Evolutionary conservation across 30 jellyfish, hydroid and myxozoan species (phyloP), one percentile per base, ranked within the genome.

Genomic region (Pseudorhiza aurosa): DNA sequence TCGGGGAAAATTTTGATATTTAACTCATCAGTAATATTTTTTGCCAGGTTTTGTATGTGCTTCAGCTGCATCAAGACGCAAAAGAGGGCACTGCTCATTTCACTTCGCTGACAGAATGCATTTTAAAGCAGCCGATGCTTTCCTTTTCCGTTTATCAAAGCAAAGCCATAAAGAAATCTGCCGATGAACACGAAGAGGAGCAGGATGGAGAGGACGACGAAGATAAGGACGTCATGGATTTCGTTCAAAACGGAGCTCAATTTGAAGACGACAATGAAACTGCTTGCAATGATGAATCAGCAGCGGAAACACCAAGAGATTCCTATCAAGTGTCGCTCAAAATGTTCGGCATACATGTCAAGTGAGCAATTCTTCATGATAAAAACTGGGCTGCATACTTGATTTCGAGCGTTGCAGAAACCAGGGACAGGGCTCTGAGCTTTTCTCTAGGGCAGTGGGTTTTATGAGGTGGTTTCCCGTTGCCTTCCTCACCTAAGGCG

Each of bases 101-200:
- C 64, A 73, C 83, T 4, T 73, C 95, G 12, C 33, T 92, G 55
- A 76, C 98, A 6, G 98, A 92, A 57, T 92, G 88, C 75, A 49
- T 85, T 21, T 82, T 92, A 25, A 65, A 87, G 2, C 97, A 92
- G 36, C 98, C 98, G 8, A 68, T 83, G 89, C 73, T 92, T 68
- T 86, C 91, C 65, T 92, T 78, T 57, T 72, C 93, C 4, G 65
- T 92, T 15, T 44, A 92, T 56, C 78, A 59, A 35, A 85, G 91
- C 5, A 92, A 85, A 58, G 83, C 69, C 32, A 47, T 45, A 18
- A 85, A 84, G 81, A 81, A 72, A 27, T 42, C 45, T 14, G 39
- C 78, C 2, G 35, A 19, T 19, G 74, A 33, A 21, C 40, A n/a
- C 22, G 74, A 46, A 21, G 72, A 72, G 46, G 97, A 73, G 53